Conservation (phyloP, 2,888 invertebrate species). For the Lithosia quadra region DNA sequence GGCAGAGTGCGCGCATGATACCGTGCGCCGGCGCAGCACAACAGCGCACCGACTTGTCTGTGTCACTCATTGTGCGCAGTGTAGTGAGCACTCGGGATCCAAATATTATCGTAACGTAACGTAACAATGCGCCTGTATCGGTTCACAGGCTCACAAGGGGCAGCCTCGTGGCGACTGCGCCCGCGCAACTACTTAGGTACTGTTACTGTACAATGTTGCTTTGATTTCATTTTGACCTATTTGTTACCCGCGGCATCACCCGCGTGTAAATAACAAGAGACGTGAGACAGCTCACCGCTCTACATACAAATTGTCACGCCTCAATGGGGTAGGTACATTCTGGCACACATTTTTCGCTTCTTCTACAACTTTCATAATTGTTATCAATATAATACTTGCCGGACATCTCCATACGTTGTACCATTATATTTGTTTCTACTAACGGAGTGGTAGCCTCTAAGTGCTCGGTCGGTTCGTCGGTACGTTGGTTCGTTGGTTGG, state of each 20-base stretch:
- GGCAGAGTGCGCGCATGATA: constrained; percentile 10
- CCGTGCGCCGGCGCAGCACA: constrained; percentile 8
- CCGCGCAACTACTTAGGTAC: background rate
- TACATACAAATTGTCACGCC: too few relatives aligned
- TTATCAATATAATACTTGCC: background rate
- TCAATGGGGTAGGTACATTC: too few relatives aligned
- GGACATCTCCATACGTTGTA: background rate
- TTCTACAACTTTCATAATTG: background rate
- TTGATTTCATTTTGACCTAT: background rate
- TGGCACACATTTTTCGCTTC: too few relatives aligned
- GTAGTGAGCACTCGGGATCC: constrained; percentile 12
- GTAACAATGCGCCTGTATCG: background rate
- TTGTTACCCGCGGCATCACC: too few relatives aligned
- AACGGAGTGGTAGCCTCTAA: background rate
- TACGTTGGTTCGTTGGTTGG: background rate
- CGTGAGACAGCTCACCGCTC: too few relatives aligned
- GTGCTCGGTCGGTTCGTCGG: too few relatives aligned
- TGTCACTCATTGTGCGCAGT: constrained; percentile 14
- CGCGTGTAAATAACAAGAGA: too few relatives aligned
- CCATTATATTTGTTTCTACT: background rate
- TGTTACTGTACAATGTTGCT: background rate
- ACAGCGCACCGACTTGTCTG: constrained; percentile 3
- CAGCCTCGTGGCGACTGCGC: background rate
- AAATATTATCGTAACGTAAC: constrained; percentile 13
- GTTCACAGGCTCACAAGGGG: background rate